Base-by-base conservation (phyloP, 64 coral and sea anemone genomes). In the Montipora capricornis region DNA sequence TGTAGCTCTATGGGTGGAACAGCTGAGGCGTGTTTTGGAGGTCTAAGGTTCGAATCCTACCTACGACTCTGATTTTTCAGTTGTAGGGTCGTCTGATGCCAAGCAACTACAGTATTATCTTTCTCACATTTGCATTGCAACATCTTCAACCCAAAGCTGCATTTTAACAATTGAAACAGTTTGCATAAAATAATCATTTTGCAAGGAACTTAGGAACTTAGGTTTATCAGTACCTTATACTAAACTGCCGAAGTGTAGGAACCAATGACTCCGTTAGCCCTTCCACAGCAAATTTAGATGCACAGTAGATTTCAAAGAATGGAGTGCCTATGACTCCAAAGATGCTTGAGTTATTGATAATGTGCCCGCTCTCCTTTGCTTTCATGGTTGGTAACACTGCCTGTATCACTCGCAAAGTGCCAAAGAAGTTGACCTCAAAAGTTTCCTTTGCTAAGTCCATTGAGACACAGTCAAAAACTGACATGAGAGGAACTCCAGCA, bases 231-330 rank as follows among this genome's bases (percentile, higher is more conserved):
- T 66, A 94, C 92, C 77, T 89, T 48, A 94, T 94, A 16, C 89
- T 94, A 73, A 94, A 94, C 45, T 89, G 78, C 47, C 75, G 47
- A 22, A 94, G 92, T 24, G 80, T 16, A 8, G 92, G 77, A 58
- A 85, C 86, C 17, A 82, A 8, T 22, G 84, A 80, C 74, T 94
- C 92, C 15, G 87, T 76, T 14, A 89, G 88, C 7, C 86, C 92
- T 37, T 94, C 92, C 7, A 94, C 46, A 47, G 92, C 92, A 83
- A 94, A 94, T 68, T 94, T 94, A 5, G 92, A 82, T 74, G 92
- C 75, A 29, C 85, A 73, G 92, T 94, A 94, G 46, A 74, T 44
- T 64, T 94, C 86, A 8, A 73, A 49, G 26, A 88, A 94, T 4
- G 92, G 84, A 1, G 58, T 16, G 37, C 85, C 84, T 53, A 75